A percentile compares a stretch with the other conserved stretches of the same genome.
Evolutionary conservation across 64 coral and sea anemone species (phyloP).

Genomic region (Pachyseris speciosa): DNA sequence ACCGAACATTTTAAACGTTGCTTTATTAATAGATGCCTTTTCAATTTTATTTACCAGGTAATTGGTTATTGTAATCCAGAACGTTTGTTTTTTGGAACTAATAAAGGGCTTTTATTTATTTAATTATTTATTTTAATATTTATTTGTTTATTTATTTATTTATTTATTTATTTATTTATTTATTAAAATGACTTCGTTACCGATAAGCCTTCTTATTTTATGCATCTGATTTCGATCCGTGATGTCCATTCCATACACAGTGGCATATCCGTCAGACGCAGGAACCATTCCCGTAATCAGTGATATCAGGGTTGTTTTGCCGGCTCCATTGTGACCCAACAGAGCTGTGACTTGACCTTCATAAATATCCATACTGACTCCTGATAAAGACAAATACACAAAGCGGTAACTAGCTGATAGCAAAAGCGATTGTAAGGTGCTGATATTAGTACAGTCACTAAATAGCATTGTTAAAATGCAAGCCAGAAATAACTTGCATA

Average conservation of each 20-base stretch:
- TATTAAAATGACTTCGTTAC: constrained; percentile 20
- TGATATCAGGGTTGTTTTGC: constrained; percentile 88
- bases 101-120: no score
- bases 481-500: no score
- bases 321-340: constrained; percentile 92
- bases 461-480: no score
- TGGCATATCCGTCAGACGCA: constrained; percentile 59
- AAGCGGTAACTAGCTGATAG: not conserved
- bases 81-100: no score
- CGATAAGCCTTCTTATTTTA: constrained; percentile 73
- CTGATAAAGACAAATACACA: not conserved
- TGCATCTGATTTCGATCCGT: constrained; percentile 63
- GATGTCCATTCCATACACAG: constrained; percentile 84
- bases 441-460: no score
- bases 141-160: no score
- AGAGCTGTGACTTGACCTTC: constrained; percentile 91
- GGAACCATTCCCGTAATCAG: constrained; percentile 85
- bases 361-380: constrained; percentile 90
- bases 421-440: not conserved
- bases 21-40: no score
- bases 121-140: no score
- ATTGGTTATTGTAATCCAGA: no score
- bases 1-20: no score
- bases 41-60: no score
- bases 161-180: no score